Evolutionary conservation across 2,797 vertebrate genomes (phyloP).

Genomic region (Spinibarbus caldwelli): DNA sequence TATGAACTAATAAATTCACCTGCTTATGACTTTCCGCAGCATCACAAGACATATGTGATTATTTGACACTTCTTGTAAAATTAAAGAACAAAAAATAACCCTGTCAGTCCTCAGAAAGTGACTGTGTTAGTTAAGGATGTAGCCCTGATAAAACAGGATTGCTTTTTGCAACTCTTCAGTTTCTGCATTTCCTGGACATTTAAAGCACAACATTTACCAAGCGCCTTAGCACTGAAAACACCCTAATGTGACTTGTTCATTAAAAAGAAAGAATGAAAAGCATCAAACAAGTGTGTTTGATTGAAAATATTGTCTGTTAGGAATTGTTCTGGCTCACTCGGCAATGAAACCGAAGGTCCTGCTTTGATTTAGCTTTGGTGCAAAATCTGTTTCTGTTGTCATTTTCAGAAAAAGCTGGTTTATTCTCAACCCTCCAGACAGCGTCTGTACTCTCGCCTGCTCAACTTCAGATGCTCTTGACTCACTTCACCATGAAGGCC

Average conservation of each 20-base stretch:
- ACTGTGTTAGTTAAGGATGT: background rate
- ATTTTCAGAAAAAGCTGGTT: conserved; percentile 14
- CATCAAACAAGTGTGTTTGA: background rate
- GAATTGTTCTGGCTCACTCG: background rate
- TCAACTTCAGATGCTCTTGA: conserved; percentile 11
- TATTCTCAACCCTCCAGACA: background rate
- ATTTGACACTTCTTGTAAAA: too few relatives aligned
- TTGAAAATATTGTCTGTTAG: background rate
- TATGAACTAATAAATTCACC: too few relatives aligned
- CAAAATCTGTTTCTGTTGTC: background rate
- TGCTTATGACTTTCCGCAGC: too few relatives aligned
- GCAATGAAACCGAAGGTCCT: background rate
- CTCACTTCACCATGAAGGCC: conserved; percentile 8
- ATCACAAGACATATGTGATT: too few relatives aligned
- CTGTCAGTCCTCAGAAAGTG: background rate
- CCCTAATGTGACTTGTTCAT: background rate
- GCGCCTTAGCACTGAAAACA: background rate
- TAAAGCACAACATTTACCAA: background rate
- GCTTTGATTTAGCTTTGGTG: background rate
- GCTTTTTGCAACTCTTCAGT: background rate
- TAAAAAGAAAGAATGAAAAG: background rate
- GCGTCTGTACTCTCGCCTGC: background rate
- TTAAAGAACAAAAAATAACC: too few relatives aligned
- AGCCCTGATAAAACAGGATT: background rate
- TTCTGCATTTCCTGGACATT: too few relatives aligned